A percentile compares a stretch with the other conserved stretches of the same genome.
Conservation (phyloP, 2,113 vertebrate species). For the Gymnorhina tibicen region DNA sequence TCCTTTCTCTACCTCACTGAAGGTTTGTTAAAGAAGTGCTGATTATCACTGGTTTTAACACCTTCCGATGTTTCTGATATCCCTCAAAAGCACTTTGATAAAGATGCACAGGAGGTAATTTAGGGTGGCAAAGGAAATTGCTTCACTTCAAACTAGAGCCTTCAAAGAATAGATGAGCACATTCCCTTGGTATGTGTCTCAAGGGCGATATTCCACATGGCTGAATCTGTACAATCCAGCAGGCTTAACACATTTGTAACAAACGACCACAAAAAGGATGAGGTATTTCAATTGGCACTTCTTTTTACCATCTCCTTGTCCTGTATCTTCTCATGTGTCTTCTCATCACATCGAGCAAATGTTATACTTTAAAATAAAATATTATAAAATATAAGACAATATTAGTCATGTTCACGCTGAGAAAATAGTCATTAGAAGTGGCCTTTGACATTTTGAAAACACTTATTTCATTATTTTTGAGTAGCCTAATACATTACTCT, state of each 20-base stretch:
- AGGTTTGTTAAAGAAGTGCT: not conserved
- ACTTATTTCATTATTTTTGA: not conserved
- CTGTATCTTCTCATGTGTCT: not conserved
- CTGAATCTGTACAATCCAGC: not conserved
- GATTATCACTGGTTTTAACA: not conserved
- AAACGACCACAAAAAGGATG: not conserved
- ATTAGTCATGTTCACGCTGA: not conserved
- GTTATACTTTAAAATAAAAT: not conserved
- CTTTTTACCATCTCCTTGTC: not conserved
- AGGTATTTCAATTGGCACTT: not conserved
- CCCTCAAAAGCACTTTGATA: not conserved
- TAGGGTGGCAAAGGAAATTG: not conserved
- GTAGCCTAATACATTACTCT: conserved; percentile 12
- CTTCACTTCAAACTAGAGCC: not conserved
- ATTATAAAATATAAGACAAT: not conserved
- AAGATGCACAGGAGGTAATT: not conserved
- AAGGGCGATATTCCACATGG: not conserved
- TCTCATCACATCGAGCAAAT: not conserved
- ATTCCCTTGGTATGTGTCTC: not conserved
- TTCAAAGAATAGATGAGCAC: not conserved
- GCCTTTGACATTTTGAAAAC: not conserved
- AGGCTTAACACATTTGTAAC: not conserved
- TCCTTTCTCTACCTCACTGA: not conserved
- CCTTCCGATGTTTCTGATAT: not conserved
- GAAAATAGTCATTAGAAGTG: conserved; percentile 8